A percentile compares a stretch with the other conserved stretches of the same genome.
Conservation (phyloP, 2,797 vertebrate species). For the Ambastaia sidthimunki region DNA sequence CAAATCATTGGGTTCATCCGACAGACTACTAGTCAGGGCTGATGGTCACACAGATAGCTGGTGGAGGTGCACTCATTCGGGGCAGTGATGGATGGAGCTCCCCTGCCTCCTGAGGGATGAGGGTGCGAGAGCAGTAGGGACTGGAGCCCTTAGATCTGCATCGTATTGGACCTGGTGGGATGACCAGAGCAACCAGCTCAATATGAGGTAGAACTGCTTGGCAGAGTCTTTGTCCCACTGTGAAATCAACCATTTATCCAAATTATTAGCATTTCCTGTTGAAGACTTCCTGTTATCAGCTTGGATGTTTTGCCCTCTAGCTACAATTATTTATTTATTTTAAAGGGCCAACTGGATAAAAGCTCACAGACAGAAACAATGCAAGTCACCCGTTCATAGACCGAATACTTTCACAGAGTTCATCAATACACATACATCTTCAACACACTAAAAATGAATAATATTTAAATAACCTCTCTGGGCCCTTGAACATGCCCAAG, state of each 20-base stretch:
- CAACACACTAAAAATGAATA: background rate
- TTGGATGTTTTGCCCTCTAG: conserved; percentile 10
- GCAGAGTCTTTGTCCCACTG: conserved; percentile 24
- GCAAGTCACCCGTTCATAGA: background rate
- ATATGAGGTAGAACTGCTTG: conserved; percentile 36
- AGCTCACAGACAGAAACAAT: background rate
- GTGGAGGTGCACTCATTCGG: conserved; percentile 29
- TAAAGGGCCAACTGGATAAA: background rate
- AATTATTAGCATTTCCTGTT: conserved; percentile 28
- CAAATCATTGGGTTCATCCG: conserved; percentile 66
- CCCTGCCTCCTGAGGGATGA: conserved; percentile 34
- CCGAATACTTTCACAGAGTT: background rate
- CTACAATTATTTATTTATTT: background rate
- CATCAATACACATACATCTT: conserved; percentile 6
- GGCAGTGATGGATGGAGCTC: conserved; percentile 61
- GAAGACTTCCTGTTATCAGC: conserved; percentile 19
- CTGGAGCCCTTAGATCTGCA: conserved; percentile 38
- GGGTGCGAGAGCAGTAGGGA: conserved; percentile 26
- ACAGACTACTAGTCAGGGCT: conserved; percentile 52
- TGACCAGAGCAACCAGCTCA: conserved; percentile 43
- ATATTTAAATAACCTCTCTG: background rate
- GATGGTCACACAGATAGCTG: conserved; percentile 60
- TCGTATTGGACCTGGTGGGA: conserved; percentile 39
- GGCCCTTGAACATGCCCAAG: background rate
- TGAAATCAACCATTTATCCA: conserved; percentile 35